phyloP scores from a whole-genome alignment of 2,797 vertebrate genomes.

The Chiropotes sagulatus region DNA sequence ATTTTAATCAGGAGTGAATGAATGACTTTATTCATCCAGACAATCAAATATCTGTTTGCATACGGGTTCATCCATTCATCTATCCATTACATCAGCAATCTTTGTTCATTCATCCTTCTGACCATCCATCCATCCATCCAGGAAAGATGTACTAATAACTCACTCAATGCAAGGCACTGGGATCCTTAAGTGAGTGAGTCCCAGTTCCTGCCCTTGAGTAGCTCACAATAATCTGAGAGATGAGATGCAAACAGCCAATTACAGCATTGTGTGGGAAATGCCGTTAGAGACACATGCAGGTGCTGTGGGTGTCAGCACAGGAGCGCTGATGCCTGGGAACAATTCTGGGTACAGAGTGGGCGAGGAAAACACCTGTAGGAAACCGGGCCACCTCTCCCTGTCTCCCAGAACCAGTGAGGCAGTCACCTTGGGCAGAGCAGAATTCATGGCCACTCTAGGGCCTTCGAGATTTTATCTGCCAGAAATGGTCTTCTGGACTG shows the following conservation, averaged over 20 bases:
- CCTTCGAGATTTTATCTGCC: background rate
- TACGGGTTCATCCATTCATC: background rate
- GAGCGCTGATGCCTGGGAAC: accelerated
- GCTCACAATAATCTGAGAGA: background rate
- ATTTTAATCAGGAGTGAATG: background rate
- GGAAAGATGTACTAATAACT: background rate
- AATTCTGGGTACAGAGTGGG: background rate
- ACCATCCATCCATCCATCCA: background rate
- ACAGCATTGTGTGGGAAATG: accelerated
- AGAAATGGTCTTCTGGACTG: background rate
- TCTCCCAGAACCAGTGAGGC: background rate
- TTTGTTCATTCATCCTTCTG: background rate
- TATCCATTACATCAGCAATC: background rate
- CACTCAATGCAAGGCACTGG: background rate
- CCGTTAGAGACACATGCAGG: background rate
- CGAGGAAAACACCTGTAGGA: background rate
- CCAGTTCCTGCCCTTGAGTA: background rate
- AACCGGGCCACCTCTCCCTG: too few relatives aligned
- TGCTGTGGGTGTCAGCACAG: background rate
- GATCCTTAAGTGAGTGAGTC: background rate
- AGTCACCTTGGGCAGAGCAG: background rate
- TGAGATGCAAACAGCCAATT: background rate
- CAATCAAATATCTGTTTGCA: background rate
- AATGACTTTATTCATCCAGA: background rate
- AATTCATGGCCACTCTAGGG: accelerated